Conservation (phyloP, 2,113 vertebrate genomes). For the Puffinus mauretanicus region DNA sequence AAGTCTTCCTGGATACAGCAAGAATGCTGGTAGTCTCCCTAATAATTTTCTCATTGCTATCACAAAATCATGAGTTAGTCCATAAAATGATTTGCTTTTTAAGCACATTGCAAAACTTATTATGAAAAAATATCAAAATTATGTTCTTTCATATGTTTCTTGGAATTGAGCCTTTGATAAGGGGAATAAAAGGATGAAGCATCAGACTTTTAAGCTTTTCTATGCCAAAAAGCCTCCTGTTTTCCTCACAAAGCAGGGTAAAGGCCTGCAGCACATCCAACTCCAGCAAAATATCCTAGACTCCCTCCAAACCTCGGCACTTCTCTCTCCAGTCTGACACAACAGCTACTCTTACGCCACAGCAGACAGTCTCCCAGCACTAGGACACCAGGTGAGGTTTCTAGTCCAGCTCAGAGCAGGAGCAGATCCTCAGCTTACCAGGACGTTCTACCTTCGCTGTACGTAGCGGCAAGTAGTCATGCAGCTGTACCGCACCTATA, state of each 20-base stretch:
- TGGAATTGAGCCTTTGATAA: not conserved
- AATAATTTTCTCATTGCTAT: not conserved
- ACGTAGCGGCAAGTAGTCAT: not conserved
- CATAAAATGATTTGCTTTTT: not conserved
- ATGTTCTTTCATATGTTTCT: not conserved
- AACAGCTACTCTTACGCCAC: not conserved
- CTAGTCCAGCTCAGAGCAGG: not conserved
- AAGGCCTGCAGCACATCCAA: not conserved
- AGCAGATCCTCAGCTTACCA: not conserved
- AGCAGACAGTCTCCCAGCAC: not conserved
- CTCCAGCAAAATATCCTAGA: not conserved
- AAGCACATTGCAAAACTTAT: not conserved
- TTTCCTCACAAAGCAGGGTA: not conserved
- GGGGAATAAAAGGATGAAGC: not conserved
- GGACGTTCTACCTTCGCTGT: not conserved
- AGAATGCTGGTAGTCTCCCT: not conserved
- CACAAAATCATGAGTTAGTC: not conserved
- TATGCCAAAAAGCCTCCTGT: not conserved
- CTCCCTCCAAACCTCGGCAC: not conserved
- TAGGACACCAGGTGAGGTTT: not conserved
- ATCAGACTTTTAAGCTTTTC: not conserved
- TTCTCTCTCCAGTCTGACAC: not conserved
- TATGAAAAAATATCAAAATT: not conserved
- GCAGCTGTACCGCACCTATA: too few relatives aligned
- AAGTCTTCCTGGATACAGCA: not conserved